Conservation (phyloP, 1,140 invertebrate genomes). For the Drosophila nannoptera region DNA sequence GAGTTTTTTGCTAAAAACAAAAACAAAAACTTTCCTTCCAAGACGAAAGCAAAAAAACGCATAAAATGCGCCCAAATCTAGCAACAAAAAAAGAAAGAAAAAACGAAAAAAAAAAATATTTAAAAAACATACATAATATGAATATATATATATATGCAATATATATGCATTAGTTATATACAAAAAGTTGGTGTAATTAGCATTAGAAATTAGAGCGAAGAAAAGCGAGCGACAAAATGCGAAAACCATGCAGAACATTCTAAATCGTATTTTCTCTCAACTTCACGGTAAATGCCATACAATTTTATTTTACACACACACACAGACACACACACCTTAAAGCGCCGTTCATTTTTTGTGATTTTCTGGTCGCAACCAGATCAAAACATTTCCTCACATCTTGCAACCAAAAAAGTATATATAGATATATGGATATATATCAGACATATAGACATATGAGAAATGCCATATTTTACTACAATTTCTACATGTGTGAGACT, state of each 20-base stretch:
- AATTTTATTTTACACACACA: slow-evolving; percentile 34
- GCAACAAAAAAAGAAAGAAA: slow-evolving; percentile 40
- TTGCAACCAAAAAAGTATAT: slow-evolving; percentile 34
- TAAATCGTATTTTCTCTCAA: neutral
- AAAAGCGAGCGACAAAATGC: neutral
- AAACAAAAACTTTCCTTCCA: slow-evolving; percentile 62
- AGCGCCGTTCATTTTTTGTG: slow-evolving; percentile 76
- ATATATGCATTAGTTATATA: slow-evolving; percentile 48
- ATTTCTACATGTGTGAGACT: slow-evolving; percentile 69
- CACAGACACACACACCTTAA: slow-evolving; percentile 45
- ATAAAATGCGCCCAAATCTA: slow-evolving; percentile 68
- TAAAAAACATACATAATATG: slow-evolving; percentile 21
- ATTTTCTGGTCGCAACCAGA: slow-evolving; percentile 62
- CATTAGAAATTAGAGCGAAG: slow-evolving; percentile 20
- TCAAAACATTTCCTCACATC: slow-evolving; percentile 52
- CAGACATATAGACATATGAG: slow-evolving; percentile 54
- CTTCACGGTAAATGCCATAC: slow-evolving; percentile 41
- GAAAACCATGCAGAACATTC: neutral
- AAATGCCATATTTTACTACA: slow-evolving; percentile 74
- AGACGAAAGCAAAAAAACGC: slow-evolving; percentile 66
- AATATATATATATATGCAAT: slow-evolving; percentile 22
- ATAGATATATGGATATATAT: slow-evolving; percentile 44
- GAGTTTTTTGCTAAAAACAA: slow-evolving; percentile 4
- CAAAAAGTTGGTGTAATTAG: slow-evolving; percentile 50
- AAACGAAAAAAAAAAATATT: slow-evolving; percentile 21